Evolutionary conservation across 2,797 vertebrate species (phyloP), one percentile per base, ranked within the genome.

Genomic region (Chelon auratus): DNA sequence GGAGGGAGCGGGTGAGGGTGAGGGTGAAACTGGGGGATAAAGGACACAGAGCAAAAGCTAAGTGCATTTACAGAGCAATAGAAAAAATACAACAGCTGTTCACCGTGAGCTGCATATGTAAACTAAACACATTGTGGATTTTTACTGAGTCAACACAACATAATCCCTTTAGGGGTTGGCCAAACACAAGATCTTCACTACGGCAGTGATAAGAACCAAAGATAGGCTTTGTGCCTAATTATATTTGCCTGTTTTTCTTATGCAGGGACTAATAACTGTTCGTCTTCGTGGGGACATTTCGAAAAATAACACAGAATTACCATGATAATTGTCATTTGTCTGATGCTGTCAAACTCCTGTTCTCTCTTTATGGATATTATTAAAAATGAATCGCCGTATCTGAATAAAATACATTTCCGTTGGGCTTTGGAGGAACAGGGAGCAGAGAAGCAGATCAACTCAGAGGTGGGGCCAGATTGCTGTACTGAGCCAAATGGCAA

Each of bases 11-110:
- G 13, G 47, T 9, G 24, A 51, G 18, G 33, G 26, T 36, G 56
- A 62, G 63, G 42, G 20, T 10, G 20, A 65, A 47, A 52, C n/a
- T 10, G 24, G 14, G 48, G 55, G 65, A 73, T 75, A 72, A 78
- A 80, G 39, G 18, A 64, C 15, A 33, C n/a, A 50, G 60, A 63
- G 50, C 64, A 60, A 78, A 55, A 67, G 10, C 63, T 63, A 48
- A 77, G 55, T 67, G 61, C 61, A 76, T 72, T 68, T 64, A 59
- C 47, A 66, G 45, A 59, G 62, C 42, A 58, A 73, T 15, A 60
- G 26, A 68, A 66, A 50, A 85, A 80, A 72, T 22, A 61, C 18
- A 85, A 67, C 68, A 84, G 77, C 64, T 87, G 76, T 83, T 75
- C 26, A 8, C 58, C 60, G 62, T 70, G 69, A 84, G 72, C 30